Base-by-base conservation (phyloP, 1,140 invertebrate genomes). In the Drosophila punjabiensis region DNA sequence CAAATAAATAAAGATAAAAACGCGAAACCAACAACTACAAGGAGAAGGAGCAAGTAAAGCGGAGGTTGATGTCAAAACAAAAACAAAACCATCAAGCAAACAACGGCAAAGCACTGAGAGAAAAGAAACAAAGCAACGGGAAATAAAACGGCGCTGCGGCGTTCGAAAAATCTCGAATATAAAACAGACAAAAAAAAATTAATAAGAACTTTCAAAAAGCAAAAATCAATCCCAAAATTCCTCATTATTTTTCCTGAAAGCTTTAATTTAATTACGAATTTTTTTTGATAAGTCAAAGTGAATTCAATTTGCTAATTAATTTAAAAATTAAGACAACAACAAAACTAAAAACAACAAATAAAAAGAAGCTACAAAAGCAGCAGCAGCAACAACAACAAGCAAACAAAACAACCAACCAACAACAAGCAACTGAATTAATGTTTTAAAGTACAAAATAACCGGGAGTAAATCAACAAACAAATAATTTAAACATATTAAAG, bases 391-490 rank as follows among this genome's bases (percentile, higher is more conserved):
- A 92, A 76, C 74, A 89, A 76, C 76, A 84, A 87, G 82, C 65
- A 75, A 82, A 78, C 81, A 88, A 58, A 58, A 81, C 59, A 79
- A 91, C 78, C 71, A 77, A 87, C 65, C 69, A 80, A 74, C 79
- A 73, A 74, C 70, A 88, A 90, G 77, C 85, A 86, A 90, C 85
- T 88, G 87, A 93, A 93, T 87, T 89, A 91, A 92, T 92, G 86
- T 93, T 92, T 86, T 81, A 92, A 93, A 93, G 89, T 93, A 92
- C 92, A 93, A 93, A 92, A 89, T 90, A 89, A 89, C 85, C 85
- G 85, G 85, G 85, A 89, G 86, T 82, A 88, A 91, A 87, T 79
- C 85, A 91, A 75, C 65, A 82, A 56, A 81, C 58, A 79, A 82
- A 76, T 81, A 92, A 87, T 84, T 85, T 83, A 90, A 85, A 82